Evolutionary conservation across 1,140 invertebrate species (phyloP).

Genomic region (Panagrolaimus sp.): DNA sequence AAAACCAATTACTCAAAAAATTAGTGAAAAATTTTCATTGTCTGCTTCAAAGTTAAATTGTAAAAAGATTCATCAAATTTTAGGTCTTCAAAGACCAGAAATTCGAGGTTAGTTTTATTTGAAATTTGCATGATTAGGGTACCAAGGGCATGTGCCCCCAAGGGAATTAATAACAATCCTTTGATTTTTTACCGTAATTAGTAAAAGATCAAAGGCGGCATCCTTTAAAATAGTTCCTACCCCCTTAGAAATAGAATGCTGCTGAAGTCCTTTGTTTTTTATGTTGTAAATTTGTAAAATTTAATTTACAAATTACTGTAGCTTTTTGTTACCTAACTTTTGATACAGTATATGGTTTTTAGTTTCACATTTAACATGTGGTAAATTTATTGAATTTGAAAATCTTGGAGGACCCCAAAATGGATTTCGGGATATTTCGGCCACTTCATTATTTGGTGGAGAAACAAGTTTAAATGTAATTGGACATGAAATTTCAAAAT

Average conservation of each 20-base stretch:
- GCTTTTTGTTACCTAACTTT: too few species aligned
- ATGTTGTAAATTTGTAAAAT: too few species aligned
- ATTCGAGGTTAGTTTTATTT: not conserved
- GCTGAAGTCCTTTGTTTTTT: too few species aligned
- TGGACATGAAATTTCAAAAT: not conserved
- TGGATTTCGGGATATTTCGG: too few species aligned
- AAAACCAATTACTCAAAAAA: conserved; percentile 9
- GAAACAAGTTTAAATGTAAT: not conserved
- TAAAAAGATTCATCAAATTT: conserved; percentile 3
- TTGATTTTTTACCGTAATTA: too few species aligned
- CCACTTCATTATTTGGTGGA: too few species aligned
- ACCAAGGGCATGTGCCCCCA: too few species aligned
- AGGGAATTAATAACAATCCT: too few species aligned
- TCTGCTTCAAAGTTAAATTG: not conserved
- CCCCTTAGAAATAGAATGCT: too few species aligned
- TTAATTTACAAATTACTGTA: not conserved
- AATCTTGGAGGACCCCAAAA: not conserved
- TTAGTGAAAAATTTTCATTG: conserved; percentile 15
- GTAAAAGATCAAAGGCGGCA: too few species aligned
- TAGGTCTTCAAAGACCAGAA: not conserved
- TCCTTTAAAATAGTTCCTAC: too few species aligned
- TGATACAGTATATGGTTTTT: not conserved
- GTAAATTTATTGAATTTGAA: not conserved
- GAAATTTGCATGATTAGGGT: too few species aligned
- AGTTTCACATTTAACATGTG: conserved; percentile 8